phyloP scores from a whole-genome alignment of 2,113 vertebrate species.

The Mixornis gularis region DNA sequence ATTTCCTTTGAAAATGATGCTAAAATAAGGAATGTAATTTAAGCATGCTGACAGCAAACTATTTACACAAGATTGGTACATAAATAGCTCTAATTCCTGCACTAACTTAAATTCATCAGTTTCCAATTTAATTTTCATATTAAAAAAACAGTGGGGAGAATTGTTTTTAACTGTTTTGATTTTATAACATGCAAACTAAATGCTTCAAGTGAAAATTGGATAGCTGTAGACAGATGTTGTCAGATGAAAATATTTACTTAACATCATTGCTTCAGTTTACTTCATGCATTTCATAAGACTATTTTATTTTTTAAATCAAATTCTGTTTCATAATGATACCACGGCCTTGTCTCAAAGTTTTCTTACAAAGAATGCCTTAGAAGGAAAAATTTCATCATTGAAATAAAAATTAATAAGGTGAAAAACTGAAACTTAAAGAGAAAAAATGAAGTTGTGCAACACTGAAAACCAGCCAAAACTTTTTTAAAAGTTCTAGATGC shows the following conservation, averaged over 20 bases:
- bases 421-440: not conserved
- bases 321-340: not conserved
- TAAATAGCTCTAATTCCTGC: not conserved
- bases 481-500: not conserved
- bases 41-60: not conserved
- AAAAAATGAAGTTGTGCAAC: not conserved
- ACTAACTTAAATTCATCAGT: not conserved
- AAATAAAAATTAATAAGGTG: not conserved
- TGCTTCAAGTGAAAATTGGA: not conserved
- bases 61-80: not conserved
- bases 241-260: conserved; percentile 7
- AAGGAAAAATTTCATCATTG: not conserved
- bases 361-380: not conserved
- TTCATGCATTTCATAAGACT: not conserved
- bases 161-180: not conserved
- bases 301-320: not conserved
- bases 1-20: not conserved
- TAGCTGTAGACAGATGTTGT: not conserved
- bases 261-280: not conserved
- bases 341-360: not conserved
- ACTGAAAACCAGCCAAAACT: not conserved
- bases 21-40: conserved; percentile 13
- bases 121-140: not conserved
- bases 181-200: not conserved
- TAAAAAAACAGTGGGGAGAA: not conserved